Evolutionary conservation across 2,888 invertebrate genomes (phyloP).

Genomic region (Agonopterix subpropinquella): DNA sequence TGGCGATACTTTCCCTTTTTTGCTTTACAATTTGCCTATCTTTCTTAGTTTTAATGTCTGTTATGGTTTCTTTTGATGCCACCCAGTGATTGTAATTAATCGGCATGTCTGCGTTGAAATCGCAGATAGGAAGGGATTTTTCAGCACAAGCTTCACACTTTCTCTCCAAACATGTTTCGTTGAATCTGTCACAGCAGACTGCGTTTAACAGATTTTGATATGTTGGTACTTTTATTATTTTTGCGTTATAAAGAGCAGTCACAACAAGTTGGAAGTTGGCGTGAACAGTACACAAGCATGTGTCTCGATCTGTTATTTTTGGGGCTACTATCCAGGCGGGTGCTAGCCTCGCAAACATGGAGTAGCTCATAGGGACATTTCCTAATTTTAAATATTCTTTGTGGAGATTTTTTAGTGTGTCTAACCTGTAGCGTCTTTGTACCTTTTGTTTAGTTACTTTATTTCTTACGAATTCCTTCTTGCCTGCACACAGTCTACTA

Average conservation of each 20-base stretch:
- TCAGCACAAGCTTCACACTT: constrained; percentile 14
- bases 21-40: no score
- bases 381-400: background rate
- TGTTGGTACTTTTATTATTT: constrained; percentile 13
- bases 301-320: background rate
- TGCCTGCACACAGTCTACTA: background rate
- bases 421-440: background rate
- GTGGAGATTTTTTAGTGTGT: background rate
- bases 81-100: no score
- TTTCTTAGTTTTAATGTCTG: background rate
- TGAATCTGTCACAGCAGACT: constrained; percentile 18
- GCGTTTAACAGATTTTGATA: constrained; percentile 16
- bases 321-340: background rate
- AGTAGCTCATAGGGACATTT: background rate
- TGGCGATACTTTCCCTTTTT: background rate
- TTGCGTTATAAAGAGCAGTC: constrained; percentile 13
- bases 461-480: background rate
- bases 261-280: constrained; percentile 11
- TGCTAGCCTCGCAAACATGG: background rate
- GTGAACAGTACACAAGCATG: background rate
- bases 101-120: background rate
- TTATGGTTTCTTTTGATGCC: no score
- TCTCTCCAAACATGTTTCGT: constrained; percentile 17
- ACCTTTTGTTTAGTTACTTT: background rate
- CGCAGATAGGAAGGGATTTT: constrained; percentile 10